A percentile compares a stretch with the other conserved stretches of the same genome.
Evolutionary conservation across 2,888 invertebrate genomes (phyloP).

Genomic region (Pyrochroa serraticornis): DNA sequence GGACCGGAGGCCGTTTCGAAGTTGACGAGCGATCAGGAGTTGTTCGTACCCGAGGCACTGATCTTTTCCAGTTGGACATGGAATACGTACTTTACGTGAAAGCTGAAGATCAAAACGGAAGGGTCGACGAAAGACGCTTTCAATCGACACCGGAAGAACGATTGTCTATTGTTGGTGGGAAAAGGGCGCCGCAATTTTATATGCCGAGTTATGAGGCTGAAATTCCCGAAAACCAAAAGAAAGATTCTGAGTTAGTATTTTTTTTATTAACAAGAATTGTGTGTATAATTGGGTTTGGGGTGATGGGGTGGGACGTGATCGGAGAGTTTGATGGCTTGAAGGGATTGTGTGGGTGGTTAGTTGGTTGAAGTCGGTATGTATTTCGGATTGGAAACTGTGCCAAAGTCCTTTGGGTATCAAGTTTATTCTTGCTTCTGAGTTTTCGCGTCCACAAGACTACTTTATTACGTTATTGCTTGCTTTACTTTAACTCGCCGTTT

Average conservation of each 20-base stretch:
- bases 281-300: background rate
- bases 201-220: slow-evolving; percentile 93
- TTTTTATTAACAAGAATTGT: background rate
- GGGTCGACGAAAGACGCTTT: slow-evolving; percentile 86
- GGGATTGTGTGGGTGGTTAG: no score
- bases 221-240: slow-evolving; percentile 96
- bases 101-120: slow-evolving; percentile 93
- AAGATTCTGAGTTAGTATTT: slow-evolving; percentile 89
- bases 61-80: slow-evolving; percentile 93
- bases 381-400: no score
- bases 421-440: no score
- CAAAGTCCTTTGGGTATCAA: no score
- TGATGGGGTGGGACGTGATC: background rate
- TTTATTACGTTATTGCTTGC: background rate
- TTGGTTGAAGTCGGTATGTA: no score
- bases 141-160: slow-evolving; percentile 92
- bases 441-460: no score
- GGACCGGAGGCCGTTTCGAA: slow-evolving; percentile 70
- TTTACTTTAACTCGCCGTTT: background rate
- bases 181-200: slow-evolving; percentile 96
- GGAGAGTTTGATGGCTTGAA: no score
- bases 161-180: slow-evolving; percentile 94
- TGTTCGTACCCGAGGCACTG: slow-evolving; percentile 88
- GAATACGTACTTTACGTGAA: slow-evolving; percentile 96
- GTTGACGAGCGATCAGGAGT: slow-evolving; percentile 88